Evolutionary conservation across 2,888 invertebrate species (phyloP), one percentile per base, ranked within the genome.

Genomic region (Andrena bucephala): DNA sequence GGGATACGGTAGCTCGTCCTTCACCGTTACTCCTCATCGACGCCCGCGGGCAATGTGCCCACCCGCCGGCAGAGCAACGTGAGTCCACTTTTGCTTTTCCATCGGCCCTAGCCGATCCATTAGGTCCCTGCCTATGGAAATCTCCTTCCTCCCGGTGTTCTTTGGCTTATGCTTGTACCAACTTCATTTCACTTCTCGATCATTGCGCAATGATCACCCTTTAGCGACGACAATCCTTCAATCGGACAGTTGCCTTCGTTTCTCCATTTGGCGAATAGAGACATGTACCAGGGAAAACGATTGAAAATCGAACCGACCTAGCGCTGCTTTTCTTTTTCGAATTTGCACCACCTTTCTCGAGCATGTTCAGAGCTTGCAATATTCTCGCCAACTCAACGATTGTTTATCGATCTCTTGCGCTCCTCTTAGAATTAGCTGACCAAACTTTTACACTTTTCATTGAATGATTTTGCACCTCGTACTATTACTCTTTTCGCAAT

Each of bases 31-130:
- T 90, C 91, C 91, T 90, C 90, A 92, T 91, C 93, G 92, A 93
- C 92, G 94, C 93, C 93, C 94, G 92, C 93, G 93, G 94, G 94
- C 94, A 93, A 94, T 94, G 94, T 94, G 93, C 94, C 94, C 94
- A 92, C 92, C 94, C 94, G 93, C 92, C 93, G 94, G 92, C 89
- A 92, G 90, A 93, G 93, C 92, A 91, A 93, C 94, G 94, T 94
- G 91, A 94, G 94, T 94, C 71, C 48, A 68, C 60, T 84, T 81
- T 50, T 76, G 66, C 31, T 79, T 57, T 59, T 73, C 57, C 10
- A 57, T 57, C 20, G 27, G 24, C 54, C 24, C 24, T 24, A 42
- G 4, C 24, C 8, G 3, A 20, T 27, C 24, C 54, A 20, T 52
- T 24, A 24, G 3, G 24, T 10, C 2, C 10, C 20, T 24, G 24